Conservation (phyloP, 2,113 vertebrate genomes). For the Gulo gulo region DNA sequence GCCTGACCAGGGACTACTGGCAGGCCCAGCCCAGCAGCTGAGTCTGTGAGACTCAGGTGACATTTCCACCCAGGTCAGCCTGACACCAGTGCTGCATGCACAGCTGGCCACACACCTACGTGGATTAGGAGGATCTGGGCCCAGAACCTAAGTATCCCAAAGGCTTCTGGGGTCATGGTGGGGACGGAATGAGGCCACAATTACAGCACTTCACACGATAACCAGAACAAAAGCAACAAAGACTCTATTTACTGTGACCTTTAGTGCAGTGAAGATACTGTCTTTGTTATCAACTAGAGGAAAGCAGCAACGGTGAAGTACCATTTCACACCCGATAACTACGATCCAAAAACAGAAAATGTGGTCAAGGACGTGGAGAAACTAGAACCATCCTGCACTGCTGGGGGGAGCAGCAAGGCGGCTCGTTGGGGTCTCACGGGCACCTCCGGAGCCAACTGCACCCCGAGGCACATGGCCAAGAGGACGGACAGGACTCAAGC, state of each 20-base stretch:
- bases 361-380: neutral
- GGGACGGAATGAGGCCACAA: neutral
- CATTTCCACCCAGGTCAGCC: neutral
- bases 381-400: too few species aligned
- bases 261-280: neutral
- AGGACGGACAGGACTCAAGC: neutral
- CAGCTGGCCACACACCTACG: too few species aligned
- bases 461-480: neutral
- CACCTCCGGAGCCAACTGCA: too few species aligned
- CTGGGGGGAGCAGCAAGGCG: rapidly evolving
- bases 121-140: neutral
- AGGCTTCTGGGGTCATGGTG: neutral
- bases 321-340: neutral
- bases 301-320: neutral
- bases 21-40: neutral
- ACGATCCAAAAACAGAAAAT: neutral
- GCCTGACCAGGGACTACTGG: neutral
- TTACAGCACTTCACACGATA: neutral
- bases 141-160: neutral
- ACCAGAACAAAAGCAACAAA: neutral
- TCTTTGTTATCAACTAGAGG: neutral
- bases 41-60: neutral
- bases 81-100: rapidly evolving
- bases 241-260: neutral
- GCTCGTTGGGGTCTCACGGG: neutral